Conservation (phyloP, 2,797 vertebrate genomes). For the Peromyscus aztecus region DNA sequence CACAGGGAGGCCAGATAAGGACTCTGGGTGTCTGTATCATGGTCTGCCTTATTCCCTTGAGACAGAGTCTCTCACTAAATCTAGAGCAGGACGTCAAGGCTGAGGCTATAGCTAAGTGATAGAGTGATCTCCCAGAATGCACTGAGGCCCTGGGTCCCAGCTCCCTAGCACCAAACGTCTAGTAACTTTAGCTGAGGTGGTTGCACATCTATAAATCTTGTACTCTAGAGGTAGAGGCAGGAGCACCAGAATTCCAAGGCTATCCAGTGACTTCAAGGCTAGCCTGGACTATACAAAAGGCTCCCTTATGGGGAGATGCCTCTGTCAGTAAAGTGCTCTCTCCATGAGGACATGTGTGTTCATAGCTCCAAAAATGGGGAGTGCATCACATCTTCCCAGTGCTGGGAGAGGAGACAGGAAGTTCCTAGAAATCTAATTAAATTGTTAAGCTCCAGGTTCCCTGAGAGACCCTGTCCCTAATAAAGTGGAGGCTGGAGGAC, state of each 20-base stretch:
- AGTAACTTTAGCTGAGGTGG: background rate
- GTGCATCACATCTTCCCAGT: background rate
- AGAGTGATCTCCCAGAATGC: background rate
- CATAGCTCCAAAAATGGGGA: no score
- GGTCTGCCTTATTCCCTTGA: background rate
- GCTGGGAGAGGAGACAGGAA: background rate
- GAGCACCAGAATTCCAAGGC: background rate
- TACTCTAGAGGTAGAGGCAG: background rate
- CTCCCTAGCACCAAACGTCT: background rate
- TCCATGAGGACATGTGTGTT: background rate
- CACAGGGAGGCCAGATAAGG: background rate
- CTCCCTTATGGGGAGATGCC: background rate
- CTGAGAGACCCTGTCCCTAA: background rate
- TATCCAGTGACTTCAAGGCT: background rate
- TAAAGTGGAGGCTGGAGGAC: no score
- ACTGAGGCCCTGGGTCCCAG: background rate
- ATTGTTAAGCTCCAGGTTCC: background rate
- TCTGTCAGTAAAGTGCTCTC: no score
- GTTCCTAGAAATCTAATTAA: background rate
- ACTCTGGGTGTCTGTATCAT: background rate
- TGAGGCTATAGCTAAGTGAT: background rate
- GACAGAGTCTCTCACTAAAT: background rate
- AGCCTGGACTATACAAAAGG: background rate
- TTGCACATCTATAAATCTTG: background rate
- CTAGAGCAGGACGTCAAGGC: background rate